phyloP scores from a whole-genome alignment of 2,113 vertebrate species.

The Empidonax alnorum region DNA sequence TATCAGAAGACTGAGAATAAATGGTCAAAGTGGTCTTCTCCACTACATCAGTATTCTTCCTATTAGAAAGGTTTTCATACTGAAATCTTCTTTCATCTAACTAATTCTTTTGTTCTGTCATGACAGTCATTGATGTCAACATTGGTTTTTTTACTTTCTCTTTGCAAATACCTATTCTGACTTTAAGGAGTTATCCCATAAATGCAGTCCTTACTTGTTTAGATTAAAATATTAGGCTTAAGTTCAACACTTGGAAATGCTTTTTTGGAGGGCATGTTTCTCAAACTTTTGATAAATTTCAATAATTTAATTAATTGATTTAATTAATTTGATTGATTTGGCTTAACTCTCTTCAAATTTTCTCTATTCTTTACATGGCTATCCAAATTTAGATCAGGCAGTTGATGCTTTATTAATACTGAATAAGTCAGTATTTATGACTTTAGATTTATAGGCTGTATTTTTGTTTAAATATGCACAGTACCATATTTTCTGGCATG shows the following conservation, averaged over 20 bases:
- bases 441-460: not conserved
- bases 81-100: not conserved
- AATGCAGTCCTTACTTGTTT: not conserved
- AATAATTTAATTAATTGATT: not conserved
- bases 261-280: not conserved
- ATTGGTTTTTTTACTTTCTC: not conserved
- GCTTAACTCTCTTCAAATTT: not conserved
- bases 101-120: not conserved
- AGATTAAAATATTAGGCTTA: not conserved
- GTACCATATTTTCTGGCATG: not conserved
- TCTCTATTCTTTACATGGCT: not conserved
- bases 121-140: accelerated
- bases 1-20: not conserved
- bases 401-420: not conserved
- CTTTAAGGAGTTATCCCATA: not conserved
- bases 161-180: not conserved
- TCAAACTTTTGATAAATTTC: not conserved
- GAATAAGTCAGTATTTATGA: not conserved
- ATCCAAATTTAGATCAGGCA: not conserved
- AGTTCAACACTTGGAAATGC: not conserved
- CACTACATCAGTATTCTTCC: not conserved
- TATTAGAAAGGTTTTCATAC: not conserved
- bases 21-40: not conserved
- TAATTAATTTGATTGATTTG: not conserved
- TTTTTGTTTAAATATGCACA: not conserved